A percentile compares a stretch with the other conserved stretches of the same genome.
These are phyloP conservation scores for Hyposmocoma kahamanoa DNA, from an alignment of 1,140 invertebrate genomes.

Conservation along the genomic window DNA sequence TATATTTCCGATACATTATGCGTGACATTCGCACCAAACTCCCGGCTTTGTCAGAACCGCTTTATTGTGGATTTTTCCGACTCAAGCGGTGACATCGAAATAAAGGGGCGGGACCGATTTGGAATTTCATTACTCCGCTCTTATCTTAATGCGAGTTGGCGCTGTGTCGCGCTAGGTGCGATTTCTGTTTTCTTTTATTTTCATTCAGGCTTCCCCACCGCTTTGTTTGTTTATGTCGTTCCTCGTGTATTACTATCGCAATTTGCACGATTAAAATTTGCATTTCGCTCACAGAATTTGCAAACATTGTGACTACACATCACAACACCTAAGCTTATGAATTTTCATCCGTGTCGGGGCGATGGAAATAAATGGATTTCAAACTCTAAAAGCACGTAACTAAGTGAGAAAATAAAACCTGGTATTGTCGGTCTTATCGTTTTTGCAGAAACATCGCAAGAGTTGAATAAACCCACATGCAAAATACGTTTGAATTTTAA, in stretches of 20 bases:
- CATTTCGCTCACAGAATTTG: slow-evolving; percentile 1
- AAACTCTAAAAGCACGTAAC: no score
- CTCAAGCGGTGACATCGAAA: slow-evolving; percentile 32
- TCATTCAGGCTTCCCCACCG: not conserved
- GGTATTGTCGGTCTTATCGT: no score
- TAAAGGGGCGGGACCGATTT: slow-evolving; percentile 34
- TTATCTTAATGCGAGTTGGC: slow-evolving; percentile 41
- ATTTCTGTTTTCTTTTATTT: slow-evolving; percentile 14
- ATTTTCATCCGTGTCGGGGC: no score
- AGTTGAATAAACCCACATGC: no score
- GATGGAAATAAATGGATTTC: no score
- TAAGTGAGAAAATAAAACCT: no score
- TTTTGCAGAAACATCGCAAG: no score
- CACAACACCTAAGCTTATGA: slow-evolving; percentile 3
- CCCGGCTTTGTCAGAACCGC: slow-evolving; percentile 27
- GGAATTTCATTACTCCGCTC: slow-evolving; percentile 38
- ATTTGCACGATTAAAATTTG: slow-evolving; percentile 3
- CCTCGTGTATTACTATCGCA: slow-evolving; percentile 1
- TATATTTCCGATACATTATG: slow-evolving; percentile 56
- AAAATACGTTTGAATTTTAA: no score
- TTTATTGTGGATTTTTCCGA: slow-evolving; percentile 31
- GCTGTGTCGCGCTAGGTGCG: slow-evolving; percentile 17
- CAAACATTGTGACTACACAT: slow-evolving; percentile 1
- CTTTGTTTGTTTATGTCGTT: slow-evolving; percentile 1
- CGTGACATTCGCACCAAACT: slow-evolving; percentile 31